Base-by-base conservation (phyloP, 2,797 vertebrate genomes). In the Pseudotriccus pelzelni region DNA sequence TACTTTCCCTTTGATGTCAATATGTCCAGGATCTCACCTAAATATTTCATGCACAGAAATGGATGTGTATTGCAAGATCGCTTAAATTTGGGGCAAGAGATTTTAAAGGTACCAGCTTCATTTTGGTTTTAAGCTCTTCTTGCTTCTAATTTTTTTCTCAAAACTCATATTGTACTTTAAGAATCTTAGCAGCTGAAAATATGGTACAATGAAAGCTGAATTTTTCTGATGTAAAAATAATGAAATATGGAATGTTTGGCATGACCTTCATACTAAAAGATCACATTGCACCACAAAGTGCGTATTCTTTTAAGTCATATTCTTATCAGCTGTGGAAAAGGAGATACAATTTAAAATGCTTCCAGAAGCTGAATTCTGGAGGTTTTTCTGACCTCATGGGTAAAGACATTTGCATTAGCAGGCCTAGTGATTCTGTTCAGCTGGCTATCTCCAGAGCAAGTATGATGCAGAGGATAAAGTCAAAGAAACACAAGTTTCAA, bases 261-360 rank as follows among this genome's bases (percentile, higher is more conserved):
- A 66, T 83, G 58, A 92, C 32, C 63, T 79, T 92, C 7, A 2
- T 82, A 24, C 32, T 89, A 67, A 36, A 69, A 81, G 52, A 84
- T 68, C 44, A 17, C 41, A 60, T 70, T 3, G 2, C 58, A 76
- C 43, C 66, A 63, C 27, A 46, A 55, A 84, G 49, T 73, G 23
- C 32, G 15, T 75, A 39, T 63, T 83, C 64, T 76, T 58, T 92
- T 77, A 83, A 87, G 28, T 92, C 39, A 80, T 85, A 23, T 73
- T 94, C 90, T 90, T 91, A 90, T 93, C 88, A 87, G 23, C 53
- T 89, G 19, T 63, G 49, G 70, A 87, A 94, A 87, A 83, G 63
- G 32, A 87, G 10, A 75, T 92, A 44, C 52, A 75, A 49, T 87
- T 87, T 83, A 28, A 73, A 94, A 60, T 55, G 14, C 32, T 88